A percentile compares a stretch with the other conserved stretches of the same genome.
Evolutionary conservation across 2,888 invertebrate species (phyloP).

Genomic region (Dryobota labecula): DNA sequence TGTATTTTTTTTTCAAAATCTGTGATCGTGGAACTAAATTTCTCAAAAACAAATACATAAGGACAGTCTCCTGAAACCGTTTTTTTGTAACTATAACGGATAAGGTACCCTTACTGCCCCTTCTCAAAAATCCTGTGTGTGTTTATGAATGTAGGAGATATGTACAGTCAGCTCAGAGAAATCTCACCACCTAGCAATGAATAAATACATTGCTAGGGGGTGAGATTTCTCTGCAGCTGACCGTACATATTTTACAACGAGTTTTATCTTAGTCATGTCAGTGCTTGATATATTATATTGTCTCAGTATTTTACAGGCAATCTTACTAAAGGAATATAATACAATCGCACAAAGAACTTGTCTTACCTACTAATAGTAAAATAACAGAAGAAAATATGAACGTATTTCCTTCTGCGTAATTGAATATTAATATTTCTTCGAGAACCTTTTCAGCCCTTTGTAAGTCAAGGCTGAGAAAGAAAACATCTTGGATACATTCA

Average conservation of each 20-base stretch:
- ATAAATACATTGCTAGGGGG: too few relatives aligned
- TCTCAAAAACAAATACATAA: too few relatives aligned
- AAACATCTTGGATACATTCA: neutral
- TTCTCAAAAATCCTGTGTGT: too few relatives aligned
- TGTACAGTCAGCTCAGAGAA: too few relatives aligned
- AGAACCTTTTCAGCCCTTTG: slow-evolving; percentile 24
- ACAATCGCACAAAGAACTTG: slow-evolving; percentile 13
- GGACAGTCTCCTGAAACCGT: too few relatives aligned
- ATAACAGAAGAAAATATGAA: slow-evolving; percentile 9
- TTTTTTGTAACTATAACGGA: too few relatives aligned
- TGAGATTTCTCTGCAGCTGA: too few relatives aligned
- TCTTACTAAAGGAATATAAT: slow-evolving; percentile 12
- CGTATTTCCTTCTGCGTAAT: slow-evolving; percentile 27
- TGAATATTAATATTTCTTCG: slow-evolving; percentile 34
- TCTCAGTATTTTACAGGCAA: slow-evolving; percentile 2
- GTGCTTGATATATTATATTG: slow-evolving; percentile 31
- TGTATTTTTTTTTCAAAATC: too few relatives aligned
- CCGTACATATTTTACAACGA: slow-evolving; percentile 1
- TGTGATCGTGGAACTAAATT: too few relatives aligned
- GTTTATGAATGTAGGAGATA: too few relatives aligned
- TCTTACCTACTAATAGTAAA: slow-evolving; percentile 7
- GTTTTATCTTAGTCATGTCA: slow-evolving; percentile 11
- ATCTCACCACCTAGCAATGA: too few relatives aligned
- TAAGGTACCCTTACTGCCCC: too few relatives aligned
- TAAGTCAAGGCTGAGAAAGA: slow-evolving; percentile 5